Evolutionary conservation across 2,888 invertebrate species (phyloP).

Genomic region (Hirtodrosophila cameraria): DNA sequence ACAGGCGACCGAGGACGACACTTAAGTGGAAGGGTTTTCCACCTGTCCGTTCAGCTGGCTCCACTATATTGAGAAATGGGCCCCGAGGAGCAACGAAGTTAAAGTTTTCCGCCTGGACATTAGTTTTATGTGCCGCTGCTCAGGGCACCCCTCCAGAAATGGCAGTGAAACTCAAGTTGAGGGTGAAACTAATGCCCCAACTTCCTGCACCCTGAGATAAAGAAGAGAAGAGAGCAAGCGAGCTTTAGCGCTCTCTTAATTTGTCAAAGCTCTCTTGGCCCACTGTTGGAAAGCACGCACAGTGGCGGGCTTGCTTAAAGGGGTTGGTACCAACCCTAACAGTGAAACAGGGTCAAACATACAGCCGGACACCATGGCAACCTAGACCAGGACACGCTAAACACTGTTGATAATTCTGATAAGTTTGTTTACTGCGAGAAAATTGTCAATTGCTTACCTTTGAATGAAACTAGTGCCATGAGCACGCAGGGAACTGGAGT

Average conservation of each 20-base stretch:
- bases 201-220: neutral
- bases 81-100: constrained; percentile 46
- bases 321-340: constrained; percentile 36
- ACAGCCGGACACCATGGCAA: constrained; percentile 44
- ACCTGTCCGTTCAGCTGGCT: constrained; percentile 19
- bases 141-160: constrained; percentile 48
- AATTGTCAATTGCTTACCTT: constrained; percentile 28
- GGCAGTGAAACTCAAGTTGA: constrained; percentile 30
- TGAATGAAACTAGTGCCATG: constrained; percentile 19
- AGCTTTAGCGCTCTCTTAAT: constrained; percentile 29
- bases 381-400: constrained; percentile 28
- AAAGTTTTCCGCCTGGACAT: constrained; percentile 59
- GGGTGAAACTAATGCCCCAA: neutral
- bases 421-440: constrained; percentile 56
- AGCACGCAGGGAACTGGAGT: constrained; percentile 37
- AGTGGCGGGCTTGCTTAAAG: constrained; percentile 18
- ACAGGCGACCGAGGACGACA: constrained; percentile 5
- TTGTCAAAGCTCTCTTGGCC: constrained; percentile 8
- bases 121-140: constrained; percentile 55
- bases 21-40: constrained; percentile 14
- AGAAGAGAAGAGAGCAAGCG: constrained; percentile 4
- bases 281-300: constrained; percentile 35
- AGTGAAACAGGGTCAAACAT: constrained; percentile 61
- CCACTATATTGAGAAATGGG: constrained; percentile 48
- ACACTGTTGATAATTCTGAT: constrained; percentile 7